Conservation (phyloP, 1,140 invertebrate species). For the Patella vulgata region DNA sequence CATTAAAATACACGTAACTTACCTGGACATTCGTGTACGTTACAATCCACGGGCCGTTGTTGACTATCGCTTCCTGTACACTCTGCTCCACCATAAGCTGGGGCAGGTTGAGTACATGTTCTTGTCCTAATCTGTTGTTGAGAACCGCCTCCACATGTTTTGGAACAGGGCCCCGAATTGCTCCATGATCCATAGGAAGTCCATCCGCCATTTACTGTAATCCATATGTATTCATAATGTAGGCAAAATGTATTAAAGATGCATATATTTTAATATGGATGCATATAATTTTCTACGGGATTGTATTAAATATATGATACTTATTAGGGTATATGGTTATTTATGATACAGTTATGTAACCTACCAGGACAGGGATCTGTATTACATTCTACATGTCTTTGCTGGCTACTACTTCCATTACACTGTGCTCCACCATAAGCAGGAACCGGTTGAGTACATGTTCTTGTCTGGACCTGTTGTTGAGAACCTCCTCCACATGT, state of each 20-base stretch:
- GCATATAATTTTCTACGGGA: too few species aligned
- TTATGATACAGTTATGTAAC: too few species aligned
- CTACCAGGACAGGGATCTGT: constrained; percentile 26
- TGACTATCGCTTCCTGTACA: neutral
- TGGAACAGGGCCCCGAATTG: constrained; percentile 2
- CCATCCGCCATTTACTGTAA: constrained; percentile 17
- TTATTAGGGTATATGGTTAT: too few species aligned
- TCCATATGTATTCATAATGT: too few species aligned
- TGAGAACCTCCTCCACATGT: constrained; percentile 33
- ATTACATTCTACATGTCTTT: constrained; percentile 21
- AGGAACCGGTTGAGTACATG: constrained; percentile 31
- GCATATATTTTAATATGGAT: too few species aligned
- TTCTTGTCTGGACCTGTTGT: constrained; percentile 13
- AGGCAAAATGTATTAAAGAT: too few species aligned
- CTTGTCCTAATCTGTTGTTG: constrained; percentile 1
- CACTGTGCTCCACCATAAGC: constrained; percentile 23
- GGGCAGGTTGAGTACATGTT: constrained; percentile 11
- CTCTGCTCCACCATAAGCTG: neutral
- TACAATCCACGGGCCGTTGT: neutral
- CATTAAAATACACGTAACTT: too few species aligned
- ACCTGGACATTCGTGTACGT: neutral
- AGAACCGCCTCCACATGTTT: constrained; percentile 11
- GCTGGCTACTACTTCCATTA: constrained; percentile 7
- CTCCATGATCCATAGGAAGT: neutral
- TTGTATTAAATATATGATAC: too few species aligned